These are phyloP conservation scores for Stomatorhinus walkeri DNA, from an alignment of 2,797 vertebrate genomes.

Conservation along the genomic window DNA sequence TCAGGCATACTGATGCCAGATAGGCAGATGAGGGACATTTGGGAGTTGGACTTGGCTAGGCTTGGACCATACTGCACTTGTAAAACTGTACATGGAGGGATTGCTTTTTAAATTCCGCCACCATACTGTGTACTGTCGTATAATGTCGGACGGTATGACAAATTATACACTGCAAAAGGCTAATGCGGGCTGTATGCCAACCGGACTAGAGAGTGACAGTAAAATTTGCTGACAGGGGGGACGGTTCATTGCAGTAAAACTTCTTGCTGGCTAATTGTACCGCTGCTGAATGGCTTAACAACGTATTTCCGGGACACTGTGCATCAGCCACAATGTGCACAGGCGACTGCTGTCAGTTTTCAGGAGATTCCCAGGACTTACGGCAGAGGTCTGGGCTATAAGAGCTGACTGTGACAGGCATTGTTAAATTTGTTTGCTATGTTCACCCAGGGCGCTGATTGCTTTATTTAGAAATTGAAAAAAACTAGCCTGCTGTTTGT, in stretches of 20 bases:
- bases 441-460: neutral
- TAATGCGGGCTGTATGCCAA: neutral
- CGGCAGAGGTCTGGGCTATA: neutral
- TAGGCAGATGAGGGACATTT: neutral
- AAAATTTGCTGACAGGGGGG: neutral
- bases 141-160: neutral
- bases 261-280: neutral
- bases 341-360: neutral
- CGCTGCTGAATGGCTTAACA: neutral
- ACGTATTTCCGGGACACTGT: neutral
- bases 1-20: neutral
- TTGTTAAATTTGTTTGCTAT: neutral
- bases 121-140: neutral
- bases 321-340: neutral
- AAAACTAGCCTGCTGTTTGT: neutral
- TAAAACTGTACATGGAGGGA: neutral
- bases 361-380: neutral
- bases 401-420: neutral
- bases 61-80: neutral
- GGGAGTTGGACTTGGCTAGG: neutral
- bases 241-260: neutral
- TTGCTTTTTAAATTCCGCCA: neutral
- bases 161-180: neutral
- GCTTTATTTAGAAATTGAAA: neutral
- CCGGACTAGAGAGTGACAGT: neutral